Conservation (phyloP, 2,888 invertebrate species). For the Caenorhabditis sp. region DNA sequence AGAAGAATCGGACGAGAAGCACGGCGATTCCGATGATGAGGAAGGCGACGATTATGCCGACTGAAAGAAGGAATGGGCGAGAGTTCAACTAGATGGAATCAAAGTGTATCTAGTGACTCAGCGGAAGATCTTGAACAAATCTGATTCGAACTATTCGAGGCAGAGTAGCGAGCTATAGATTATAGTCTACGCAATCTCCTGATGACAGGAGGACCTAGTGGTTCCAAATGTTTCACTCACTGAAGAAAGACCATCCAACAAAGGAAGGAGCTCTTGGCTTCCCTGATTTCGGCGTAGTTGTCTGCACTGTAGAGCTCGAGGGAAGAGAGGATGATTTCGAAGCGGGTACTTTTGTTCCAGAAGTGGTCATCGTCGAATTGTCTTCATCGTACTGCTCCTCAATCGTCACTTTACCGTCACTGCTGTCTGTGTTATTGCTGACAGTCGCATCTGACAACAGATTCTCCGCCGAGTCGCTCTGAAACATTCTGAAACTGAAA, state of each 20-base stretch:
- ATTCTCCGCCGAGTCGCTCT: background rate
- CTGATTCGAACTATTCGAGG: too few species aligned
- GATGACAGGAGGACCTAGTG: too few species aligned
- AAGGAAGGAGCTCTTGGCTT: constrained; percentile 46
- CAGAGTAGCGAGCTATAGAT: too few species aligned
- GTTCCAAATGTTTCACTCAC: too few species aligned
- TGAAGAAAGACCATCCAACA: constrained; percentile 49
- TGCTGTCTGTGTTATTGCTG: constrained; percentile 20
- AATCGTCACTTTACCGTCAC: constrained; percentile 27
- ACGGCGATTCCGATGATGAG: constrained; percentile 36
- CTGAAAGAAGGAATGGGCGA: constrained; percentile 21
- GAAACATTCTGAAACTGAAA: background rate
- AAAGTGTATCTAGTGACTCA: too few species aligned
- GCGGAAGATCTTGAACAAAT: too few species aligned
- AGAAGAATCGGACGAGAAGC: constrained; percentile 28
- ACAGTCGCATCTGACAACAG: background rate
- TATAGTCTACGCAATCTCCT: background rate
- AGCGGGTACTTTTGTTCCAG: constrained; percentile 1
- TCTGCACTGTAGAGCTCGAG: constrained; percentile 1
- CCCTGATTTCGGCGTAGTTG: constrained; percentile 25
- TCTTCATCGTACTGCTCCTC: constrained; percentile 25
- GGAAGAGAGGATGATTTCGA: constrained; percentile 13
- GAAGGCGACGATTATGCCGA: constrained; percentile 43
- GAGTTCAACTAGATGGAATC: too few species aligned
- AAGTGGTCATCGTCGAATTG: constrained; percentile 12